Evolutionary conservation across 2,113 vertebrate genomes (phyloP), one percentile per base, ranked within the genome.

Genomic region (Uria lomvia): DNA sequence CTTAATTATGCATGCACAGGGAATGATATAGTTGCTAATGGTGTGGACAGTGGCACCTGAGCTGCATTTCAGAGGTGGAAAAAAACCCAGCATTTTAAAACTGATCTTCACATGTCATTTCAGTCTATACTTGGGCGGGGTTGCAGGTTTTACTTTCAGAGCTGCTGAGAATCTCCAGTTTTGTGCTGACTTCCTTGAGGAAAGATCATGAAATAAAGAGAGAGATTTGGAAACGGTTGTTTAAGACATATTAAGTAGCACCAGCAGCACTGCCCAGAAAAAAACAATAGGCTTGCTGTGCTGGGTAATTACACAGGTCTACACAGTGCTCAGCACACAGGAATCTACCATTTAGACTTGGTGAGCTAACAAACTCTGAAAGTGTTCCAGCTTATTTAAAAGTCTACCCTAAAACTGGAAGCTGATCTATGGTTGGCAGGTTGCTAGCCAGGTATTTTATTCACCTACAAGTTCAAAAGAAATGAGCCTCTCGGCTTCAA

Each of bases 361-460:
- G 29, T 83, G 47, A 92, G 27, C n/a, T 74, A 90, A 77, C n/a
- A 92, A 84, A 75, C 32, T 86, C 55, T 77, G 38, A 60, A 80
- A 92, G 34, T 45, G 77, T 45, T 83, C 43, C 45, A 77, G 10
- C 6, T 81, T 53, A 53, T 80, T 76, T 81, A 56, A 88, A 91
- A 85, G 14, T 65, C 29, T 89, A 3, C 56, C 76, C 49, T 73
- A 56, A 86, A 91, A 91, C 6, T 45, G 22, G 20, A 86, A 81
- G 56, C 47, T 67, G 88, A 87, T 55, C 9, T 29, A 14, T 0
- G 1, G 30, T 8, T 38, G n/a, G 11, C 26, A 93, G 19, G 12
- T 86, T 59, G 23, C n/a, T 83, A 93, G 32, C 50, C 26, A 49
- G 43, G 20, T 86, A 78, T 91, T 92, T 92, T 78, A 81, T 85